Evolutionary conservation across 2,113 vertebrate species (phyloP).

Genomic region (Nothobranchius furzeri): DNA sequence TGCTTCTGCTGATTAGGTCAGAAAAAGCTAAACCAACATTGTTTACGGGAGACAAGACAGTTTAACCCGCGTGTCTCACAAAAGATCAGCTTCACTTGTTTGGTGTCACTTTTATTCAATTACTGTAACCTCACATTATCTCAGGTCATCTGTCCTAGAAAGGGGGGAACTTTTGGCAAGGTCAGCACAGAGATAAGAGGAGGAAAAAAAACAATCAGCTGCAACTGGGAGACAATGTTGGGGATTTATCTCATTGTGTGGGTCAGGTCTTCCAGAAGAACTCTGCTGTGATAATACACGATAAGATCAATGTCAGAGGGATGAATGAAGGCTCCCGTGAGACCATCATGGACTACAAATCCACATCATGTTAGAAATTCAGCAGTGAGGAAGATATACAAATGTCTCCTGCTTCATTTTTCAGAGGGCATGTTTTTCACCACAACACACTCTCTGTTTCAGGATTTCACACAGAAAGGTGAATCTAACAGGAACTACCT

Average conservation of each 20-base stretch:
- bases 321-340: background rate
- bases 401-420: too few species aligned
- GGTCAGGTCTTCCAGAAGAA: constrained; percentile 38
- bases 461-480: too few species aligned
- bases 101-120: constrained; percentile 74
- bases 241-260: constrained; percentile 31
- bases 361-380: too few species aligned
- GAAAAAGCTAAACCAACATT: constrained; percentile 27
- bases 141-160: constrained; percentile 66
- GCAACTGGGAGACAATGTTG: constrained; percentile 51
- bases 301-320: constrained; percentile 46
- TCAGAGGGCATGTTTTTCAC: too few species aligned
- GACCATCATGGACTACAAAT: too few species aligned
- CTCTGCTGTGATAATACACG: background rate
- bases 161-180: constrained; percentile 63
- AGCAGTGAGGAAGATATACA: too few species aligned
- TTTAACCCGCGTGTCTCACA: constrained; percentile 54
- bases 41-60: constrained; percentile 17
- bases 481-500: too few species aligned
- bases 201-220: constrained; percentile 29
- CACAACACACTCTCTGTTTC: too few species aligned
- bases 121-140: constrained; percentile 73
- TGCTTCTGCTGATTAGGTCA: constrained; percentile 11
- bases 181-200: constrained; percentile 65
- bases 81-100: constrained; percentile 26